Evolutionary conservation across 2,888 invertebrate genomes (phyloP).

Genomic region (Adelphocoris suturalis): DNA sequence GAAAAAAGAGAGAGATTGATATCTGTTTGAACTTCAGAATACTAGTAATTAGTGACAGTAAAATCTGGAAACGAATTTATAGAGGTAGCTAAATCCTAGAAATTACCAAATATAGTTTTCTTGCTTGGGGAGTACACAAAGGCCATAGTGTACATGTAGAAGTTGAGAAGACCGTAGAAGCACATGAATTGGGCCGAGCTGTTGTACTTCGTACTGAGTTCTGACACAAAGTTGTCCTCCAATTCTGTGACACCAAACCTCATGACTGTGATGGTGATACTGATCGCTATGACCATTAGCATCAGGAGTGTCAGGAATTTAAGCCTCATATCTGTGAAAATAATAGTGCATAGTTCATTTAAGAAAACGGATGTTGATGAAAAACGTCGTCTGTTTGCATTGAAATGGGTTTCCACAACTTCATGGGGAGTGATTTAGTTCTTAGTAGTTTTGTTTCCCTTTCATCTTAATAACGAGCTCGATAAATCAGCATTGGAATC

Average conservation of each 20-base stretch:
- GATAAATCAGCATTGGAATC: too few relatives aligned
- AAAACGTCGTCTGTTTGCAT: too few relatives aligned
- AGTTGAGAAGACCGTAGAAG: slow-evolving; percentile 94
- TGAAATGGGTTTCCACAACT: too few relatives aligned
- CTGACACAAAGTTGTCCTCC: slow-evolving; percentile 96
- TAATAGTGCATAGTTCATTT: not conserved
- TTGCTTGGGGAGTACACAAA: slow-evolving; percentile 95
- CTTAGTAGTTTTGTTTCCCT: too few relatives aligned
- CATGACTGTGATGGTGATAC: slow-evolving; percentile 82
- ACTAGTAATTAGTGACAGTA: too few relatives aligned
- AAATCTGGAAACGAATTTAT: too few relatives aligned
- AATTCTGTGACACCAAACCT: slow-evolving; percentile 93
- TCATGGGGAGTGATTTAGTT: too few relatives aligned
- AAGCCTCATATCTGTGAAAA: slow-evolving; percentile 88
- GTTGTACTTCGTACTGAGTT: slow-evolving; percentile 91
- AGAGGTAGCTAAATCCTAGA: not conserved
- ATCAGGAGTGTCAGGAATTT: slow-evolving; percentile 94
- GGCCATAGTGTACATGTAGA: slow-evolving; percentile 95
- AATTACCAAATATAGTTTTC: slow-evolving; percentile 89
- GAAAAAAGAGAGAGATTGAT: too few relatives aligned
- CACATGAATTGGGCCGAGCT: slow-evolving; percentile 98
- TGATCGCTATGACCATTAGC: slow-evolving; percentile 84
- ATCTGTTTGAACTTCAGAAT: too few relatives aligned
- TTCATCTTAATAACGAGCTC: too few relatives aligned
- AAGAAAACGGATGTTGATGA: too few relatives aligned